phyloP scores from a whole-genome alignment of 2,113 vertebrate genomes.

The Stigmatopora nigra region DNA sequence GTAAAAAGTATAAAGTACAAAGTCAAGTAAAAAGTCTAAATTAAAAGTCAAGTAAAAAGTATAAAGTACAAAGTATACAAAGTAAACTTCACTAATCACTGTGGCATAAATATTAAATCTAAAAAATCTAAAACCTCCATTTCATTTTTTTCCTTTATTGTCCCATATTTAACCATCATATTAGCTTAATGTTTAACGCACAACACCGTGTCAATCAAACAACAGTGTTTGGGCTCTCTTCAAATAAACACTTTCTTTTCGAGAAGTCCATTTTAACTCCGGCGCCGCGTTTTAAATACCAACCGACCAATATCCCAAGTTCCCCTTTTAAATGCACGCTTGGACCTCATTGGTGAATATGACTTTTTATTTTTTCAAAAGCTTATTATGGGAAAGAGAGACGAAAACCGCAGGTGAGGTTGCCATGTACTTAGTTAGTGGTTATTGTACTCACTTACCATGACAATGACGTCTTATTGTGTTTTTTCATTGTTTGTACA shows the following conservation, averaged over 20 bases:
- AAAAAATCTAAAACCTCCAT: too few relatives aligned
- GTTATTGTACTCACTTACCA: neutral
- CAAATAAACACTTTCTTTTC: conserved; percentile 52
- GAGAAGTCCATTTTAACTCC: conserved; percentile 64
- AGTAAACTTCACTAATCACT: too few relatives aligned
- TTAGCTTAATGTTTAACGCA: conserved; percentile 58
- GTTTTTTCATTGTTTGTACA: conserved; percentile 1
- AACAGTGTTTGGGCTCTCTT: conserved; percentile 8
- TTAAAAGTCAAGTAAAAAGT: too few relatives aligned
- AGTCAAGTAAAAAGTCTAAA: too few relatives aligned
- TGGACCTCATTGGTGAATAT: conserved; percentile 14
- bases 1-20: too few relatives aligned
- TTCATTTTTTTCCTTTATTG: too few relatives aligned
- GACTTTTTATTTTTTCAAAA: too few relatives aligned
- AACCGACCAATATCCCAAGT: conserved; percentile 68
- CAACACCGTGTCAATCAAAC: conserved; percentile 1
- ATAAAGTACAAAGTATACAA: too few relatives aligned
- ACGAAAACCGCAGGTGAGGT: neutral
- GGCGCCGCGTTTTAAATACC: conserved; percentile 72
- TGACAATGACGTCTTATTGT: conserved; percentile 9
- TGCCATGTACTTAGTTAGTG: neutral
- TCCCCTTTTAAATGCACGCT: conserved; percentile 66
- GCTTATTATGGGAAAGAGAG: neutral
- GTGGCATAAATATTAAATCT: too few relatives aligned
- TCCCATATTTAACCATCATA: too few relatives aligned